Percentiles rank a stretch among this genome's conserved stretches.
Conservation (phyloP, 2,113 vertebrate species). For the Hemicordylus capensis region DNA sequence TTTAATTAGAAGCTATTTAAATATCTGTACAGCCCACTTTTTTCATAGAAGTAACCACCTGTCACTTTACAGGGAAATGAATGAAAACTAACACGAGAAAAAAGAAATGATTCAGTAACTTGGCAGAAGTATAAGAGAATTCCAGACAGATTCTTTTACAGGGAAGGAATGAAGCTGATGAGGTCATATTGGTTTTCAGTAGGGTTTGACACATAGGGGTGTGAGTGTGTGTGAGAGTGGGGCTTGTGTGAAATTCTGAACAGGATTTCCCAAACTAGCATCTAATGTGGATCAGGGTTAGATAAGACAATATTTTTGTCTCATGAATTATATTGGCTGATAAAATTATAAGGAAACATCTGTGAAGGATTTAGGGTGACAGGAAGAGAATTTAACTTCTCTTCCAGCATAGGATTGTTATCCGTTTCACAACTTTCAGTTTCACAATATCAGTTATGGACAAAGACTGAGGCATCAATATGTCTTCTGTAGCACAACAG, state of each 20-base stretch:
- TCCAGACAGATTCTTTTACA: conserved; percentile 45
- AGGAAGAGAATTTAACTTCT: not conserved
- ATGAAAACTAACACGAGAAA: conserved; percentile 37
- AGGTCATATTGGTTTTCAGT: conserved; percentile 9
- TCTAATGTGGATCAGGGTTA: not conserved
- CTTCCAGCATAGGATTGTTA: not conserved
- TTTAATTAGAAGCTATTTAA: not conserved
- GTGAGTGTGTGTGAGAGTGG: not conserved
- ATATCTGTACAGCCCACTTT: not conserved
- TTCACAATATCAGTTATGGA: not conserved
- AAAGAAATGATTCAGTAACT: conserved; percentile 52
- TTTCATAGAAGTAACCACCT: not conserved
- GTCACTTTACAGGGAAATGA: not conserved
- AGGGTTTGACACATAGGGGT: not conserved
- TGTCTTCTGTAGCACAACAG: not conserved
- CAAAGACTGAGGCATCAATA: not conserved
- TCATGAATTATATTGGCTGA: not conserved
- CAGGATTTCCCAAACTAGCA: not conserved
- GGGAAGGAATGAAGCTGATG: not conserved
- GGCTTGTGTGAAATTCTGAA: not conserved
- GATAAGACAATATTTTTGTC: not conserved
- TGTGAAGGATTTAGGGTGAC: not conserved
- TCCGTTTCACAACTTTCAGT: not conserved
- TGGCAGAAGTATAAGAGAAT: conserved; percentile 29
- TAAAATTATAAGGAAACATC: not conserved